A percentile compares a stretch with the other conserved stretches of the same genome.
Conservation (phyloP, 2,888 invertebrate genomes). For the Dascillus cervinus region DNA sequence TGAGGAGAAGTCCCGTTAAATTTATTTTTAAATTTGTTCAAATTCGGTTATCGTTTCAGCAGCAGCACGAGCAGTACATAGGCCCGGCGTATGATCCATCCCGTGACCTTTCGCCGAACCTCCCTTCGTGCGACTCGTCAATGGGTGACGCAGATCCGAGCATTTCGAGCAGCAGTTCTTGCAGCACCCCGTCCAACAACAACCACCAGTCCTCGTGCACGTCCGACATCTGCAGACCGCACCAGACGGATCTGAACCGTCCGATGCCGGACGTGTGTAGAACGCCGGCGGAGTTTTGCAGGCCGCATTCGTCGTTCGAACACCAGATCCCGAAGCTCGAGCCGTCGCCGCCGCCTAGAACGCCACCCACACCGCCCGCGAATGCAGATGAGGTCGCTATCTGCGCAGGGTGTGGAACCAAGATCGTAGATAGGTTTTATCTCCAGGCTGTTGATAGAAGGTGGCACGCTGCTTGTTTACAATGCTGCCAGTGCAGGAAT, state of each 20-base stretch:
- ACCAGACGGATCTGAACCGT: constrained; percentile 32
- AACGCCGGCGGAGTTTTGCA: constrained; percentile 22
- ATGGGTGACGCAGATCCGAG: constrained; percentile 51
- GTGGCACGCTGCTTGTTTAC: constrained; percentile 88
- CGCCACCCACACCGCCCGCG: constrained; percentile 39
- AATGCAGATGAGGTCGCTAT: constrained; percentile 45
- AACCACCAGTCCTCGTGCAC: constrained; percentile 47
- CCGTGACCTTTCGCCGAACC: constrained; percentile 65
- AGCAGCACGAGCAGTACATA: constrained; percentile 58
- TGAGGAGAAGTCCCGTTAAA: too few species aligned
- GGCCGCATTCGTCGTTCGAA: constrained; percentile 40
- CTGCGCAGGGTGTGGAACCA: constrained; percentile 83
- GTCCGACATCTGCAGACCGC: constrained; percentile 37
- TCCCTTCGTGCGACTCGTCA: constrained; percentile 53
- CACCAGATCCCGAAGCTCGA: constrained; percentile 49
- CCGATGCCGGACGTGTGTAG: constrained; percentile 29
- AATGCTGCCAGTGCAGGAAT: constrained; percentile 85
- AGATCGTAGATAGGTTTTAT: constrained; percentile 85
- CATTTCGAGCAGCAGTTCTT: constrained; percentile 50
- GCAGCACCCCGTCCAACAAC: constrained; percentile 50
- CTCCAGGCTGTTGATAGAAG: constrained; percentile 84
- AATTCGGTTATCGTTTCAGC: too few species aligned
- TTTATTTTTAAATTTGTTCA: too few species aligned
- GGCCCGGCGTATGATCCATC: constrained; percentile 62
- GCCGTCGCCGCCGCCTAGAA: constrained; percentile 49